Evolutionary conservation across 2,888 invertebrate genomes (phyloP), one percentile per base, ranked within the genome.

Genomic region (Callyntrura sp.): DNA sequence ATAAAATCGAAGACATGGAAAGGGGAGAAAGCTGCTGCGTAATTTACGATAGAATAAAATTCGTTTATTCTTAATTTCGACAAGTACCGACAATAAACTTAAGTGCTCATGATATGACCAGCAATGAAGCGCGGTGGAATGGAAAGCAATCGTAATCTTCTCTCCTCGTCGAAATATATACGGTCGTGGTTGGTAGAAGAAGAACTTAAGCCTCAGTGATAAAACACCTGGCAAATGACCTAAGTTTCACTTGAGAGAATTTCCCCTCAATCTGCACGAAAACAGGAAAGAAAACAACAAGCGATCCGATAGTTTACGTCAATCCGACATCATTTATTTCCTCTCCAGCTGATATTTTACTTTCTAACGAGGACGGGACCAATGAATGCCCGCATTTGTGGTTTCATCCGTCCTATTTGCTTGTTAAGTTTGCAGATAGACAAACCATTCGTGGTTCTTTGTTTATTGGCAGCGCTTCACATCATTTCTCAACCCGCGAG

Each of bases 31-130:
- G 28, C 78, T 55, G 51, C 14, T 73, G 65, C 20, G 65, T 28
- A 78, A 78, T 85, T 78, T 78, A 78, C 51, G 45, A 78, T 23
- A 78, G 51, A 78, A 78, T 78, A 78, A 78, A 78, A 57, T 55
- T 78, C n/a, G 0, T 28, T 55, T n/a, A 25, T 28, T 2, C 20
- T 55, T 28, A 78, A 57, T 28, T 78, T 55, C 17, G 28, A 25
- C 25, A 78, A 55, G 51, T 78, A n/a, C 55, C 25, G 25, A 78
- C 78, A 78, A 55, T 55, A 78, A 78, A 78, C 28, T 55, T 55
- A 78, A 78, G 78, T 78, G 78, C 78, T 55, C 78, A 78, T 78
- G n/a, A 17, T 57, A 55, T 51, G 76, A 51, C 25, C 78, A 78
- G 20, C 45, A 35, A 51, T 76, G 0, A 2, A 6, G 35, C 6